A percentile compares a stretch with the other conserved stretches of the same genome.
phyloP scores from a whole-genome alignment of 2,113 vertebrate genomes.

The Phalacrocorax brasilianus region DNA sequence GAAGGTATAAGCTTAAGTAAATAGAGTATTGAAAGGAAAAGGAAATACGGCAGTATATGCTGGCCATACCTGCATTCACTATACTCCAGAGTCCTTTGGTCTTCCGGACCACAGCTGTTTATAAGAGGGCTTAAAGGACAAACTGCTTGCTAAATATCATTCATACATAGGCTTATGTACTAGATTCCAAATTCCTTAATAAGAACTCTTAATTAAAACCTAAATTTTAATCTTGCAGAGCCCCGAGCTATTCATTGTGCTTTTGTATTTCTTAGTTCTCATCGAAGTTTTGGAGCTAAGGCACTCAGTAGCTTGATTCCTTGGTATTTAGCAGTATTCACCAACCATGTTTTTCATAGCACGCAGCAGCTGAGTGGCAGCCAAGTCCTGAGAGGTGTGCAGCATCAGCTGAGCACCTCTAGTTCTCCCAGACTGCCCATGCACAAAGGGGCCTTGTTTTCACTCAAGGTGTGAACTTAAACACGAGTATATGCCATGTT shows the following conservation, averaged over 20 bases:
- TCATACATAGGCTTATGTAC: neutral
- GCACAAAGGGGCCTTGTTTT: neutral
- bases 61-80: neutral
- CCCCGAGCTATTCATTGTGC: neutral
- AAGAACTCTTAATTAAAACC: neutral
- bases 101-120: neutral
- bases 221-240: neutral
- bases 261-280: neutral
- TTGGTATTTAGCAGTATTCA: neutral
- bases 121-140: neutral
- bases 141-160: neutral
- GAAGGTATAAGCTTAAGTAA: neutral
- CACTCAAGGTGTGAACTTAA: neutral
- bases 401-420: neutral
- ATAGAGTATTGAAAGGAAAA: neutral
- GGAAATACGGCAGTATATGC: neutral
- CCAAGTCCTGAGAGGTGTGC: neutral
- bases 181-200: neutral
- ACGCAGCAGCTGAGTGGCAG: neutral
- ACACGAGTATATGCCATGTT: accelerated
- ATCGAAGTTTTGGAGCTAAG: neutral
- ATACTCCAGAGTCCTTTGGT: neutral
- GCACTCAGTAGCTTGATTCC: neutral
- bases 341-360: neutral
- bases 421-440: neutral